Percentiles rank a stretch among this genome's conserved stretches.
Conservation (phyloP, 2,113 vertebrate genomes). For the Sphyrna mokarran region DNA sequence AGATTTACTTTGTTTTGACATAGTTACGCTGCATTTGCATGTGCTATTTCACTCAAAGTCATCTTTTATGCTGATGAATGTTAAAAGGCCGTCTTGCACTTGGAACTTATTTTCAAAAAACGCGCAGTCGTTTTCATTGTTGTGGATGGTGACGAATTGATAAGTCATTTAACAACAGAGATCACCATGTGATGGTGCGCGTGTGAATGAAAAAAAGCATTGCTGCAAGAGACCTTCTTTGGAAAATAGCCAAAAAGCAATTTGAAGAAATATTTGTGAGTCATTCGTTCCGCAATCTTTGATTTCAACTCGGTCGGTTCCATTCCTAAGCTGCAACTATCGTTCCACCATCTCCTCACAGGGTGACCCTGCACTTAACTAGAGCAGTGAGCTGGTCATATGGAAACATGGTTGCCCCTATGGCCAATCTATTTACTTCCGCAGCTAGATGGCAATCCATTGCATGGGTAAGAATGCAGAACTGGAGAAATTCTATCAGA, state of each 20-base stretch:
- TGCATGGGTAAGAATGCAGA: not conserved
- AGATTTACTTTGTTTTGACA: conserved; percentile 27
- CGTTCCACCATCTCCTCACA: not conserved
- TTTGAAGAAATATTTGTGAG: not conserved
- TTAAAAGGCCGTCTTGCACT: not conserved
- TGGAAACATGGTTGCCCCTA: not conserved
- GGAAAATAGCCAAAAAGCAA: not conserved
- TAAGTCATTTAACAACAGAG: not conserved
- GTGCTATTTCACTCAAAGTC: not conserved
- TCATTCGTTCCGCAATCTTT: not conserved
- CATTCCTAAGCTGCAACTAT: not conserved
- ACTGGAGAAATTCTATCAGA: not conserved
- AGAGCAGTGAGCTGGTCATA: not conserved
- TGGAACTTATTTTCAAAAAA: not conserved
- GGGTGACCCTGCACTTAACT: not conserved
- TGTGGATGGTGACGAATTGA: not conserved
- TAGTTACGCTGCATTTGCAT: not conserved
- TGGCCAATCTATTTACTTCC: not conserved
- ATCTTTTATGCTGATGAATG: not conserved
- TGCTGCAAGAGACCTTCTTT: not conserved
- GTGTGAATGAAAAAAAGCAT: not conserved
- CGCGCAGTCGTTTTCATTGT: not conserved
- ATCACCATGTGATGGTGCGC: not conserved
- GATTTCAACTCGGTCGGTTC: not conserved
- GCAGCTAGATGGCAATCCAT: not conserved